Conservation (phyloP, 2,888 invertebrate genomes). For the Drosophila prolongata region DNA sequence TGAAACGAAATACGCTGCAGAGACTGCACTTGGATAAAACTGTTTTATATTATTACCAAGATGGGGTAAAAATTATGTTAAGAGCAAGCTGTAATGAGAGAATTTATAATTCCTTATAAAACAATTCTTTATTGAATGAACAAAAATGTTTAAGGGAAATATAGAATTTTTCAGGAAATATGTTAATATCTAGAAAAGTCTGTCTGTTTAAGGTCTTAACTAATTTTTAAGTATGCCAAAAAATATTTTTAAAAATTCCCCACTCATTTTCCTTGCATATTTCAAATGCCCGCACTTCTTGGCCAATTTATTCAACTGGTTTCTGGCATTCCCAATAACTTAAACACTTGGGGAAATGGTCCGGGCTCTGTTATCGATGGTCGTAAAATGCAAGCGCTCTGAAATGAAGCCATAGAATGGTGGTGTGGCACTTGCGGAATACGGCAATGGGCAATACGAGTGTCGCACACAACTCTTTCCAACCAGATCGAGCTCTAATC, state of each 20-base stretch:
- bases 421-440: slow-evolving; percentile 28
- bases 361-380: slow-evolving; percentile 25
- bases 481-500: slow-evolving; percentile 29
- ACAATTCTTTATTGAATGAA: too few relatives aligned
- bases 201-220: too few relatives aligned
- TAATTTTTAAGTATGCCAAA: too few relatives aligned
- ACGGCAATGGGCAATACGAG: slow-evolving; percentile 31
- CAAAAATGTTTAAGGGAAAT: too few relatives aligned
- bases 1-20: slow-evolving; percentile 41
- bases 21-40: slow-evolving; percentile 18
- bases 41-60: slow-evolving; percentile 26
- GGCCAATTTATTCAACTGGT: background rate
- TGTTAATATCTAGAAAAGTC: too few relatives aligned
- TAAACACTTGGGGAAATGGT: slow-evolving; percentile 1
- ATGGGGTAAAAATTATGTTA: slow-evolving; percentile 3
- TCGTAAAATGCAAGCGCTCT: slow-evolving; percentile 34
- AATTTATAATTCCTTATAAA: background rate
- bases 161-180: too few relatives aligned
- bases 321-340: background rate
- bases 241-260: too few relatives aligned
- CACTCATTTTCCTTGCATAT: background rate
- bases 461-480: slow-evolving; percentile 42
- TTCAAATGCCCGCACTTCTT: background rate
- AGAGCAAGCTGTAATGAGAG: background rate
- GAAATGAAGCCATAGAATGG: slow-evolving; percentile 69